These are phyloP conservation scores for Eptesicus fuscus DNA, from an alignment of 2,113 vertebrate genomes.

Conservation along the genomic window DNA sequence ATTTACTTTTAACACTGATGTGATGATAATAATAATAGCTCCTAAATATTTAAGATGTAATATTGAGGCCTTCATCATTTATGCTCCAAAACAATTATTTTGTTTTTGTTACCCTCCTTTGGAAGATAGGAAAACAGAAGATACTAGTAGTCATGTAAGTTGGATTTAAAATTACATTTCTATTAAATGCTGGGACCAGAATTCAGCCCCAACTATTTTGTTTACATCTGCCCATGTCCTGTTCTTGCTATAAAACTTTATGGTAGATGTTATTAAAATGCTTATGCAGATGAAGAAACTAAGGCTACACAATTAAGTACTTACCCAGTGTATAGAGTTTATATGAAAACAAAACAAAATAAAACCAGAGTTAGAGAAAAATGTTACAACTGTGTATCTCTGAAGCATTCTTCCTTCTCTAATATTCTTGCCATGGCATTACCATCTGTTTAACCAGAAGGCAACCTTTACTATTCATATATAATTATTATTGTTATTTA, in stretches of 20 bases:
- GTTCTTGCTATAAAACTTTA: neutral
- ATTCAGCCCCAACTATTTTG: neutral
- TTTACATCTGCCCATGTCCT: neutral
- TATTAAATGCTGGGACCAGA: neutral
- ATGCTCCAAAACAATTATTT: neutral
- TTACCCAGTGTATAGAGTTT: neutral
- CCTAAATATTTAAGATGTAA: neutral
- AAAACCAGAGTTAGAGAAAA: neutral
- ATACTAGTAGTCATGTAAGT: neutral
- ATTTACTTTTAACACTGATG: neutral
- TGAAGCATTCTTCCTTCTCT: neutral
- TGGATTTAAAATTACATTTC: slow-evolving; percentile 17
- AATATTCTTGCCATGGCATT: neutral
- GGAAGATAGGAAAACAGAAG: neutral
- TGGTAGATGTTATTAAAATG: neutral
- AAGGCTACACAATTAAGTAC: neutral
- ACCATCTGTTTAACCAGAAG: neutral
- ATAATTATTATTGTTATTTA: neutral
- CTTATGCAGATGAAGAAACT: neutral
- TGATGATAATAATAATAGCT: neutral
- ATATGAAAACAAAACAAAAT: neutral
- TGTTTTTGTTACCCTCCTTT: neutral
- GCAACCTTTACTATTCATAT: neutral
- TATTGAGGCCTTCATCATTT: neutral
- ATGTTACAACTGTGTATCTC: neutral